Base-by-base conservation (phyloP, 2,113 vertebrate species). In the Pandion haliaetus region DNA sequence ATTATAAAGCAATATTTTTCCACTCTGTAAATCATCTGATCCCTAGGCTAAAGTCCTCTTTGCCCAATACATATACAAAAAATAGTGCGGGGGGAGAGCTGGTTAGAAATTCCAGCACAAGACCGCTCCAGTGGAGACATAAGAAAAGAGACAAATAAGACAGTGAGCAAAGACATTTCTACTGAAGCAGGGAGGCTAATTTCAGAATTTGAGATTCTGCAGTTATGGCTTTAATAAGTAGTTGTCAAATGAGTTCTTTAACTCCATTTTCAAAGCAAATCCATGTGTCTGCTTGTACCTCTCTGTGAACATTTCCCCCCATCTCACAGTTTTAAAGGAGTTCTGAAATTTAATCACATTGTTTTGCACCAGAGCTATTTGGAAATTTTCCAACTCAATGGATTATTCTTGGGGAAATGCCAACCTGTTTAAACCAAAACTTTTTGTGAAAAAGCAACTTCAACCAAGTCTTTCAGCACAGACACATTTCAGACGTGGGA, bases 1-100 rank as follows among this genome's bases (percentile, higher is more conserved):
- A 98, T 98, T 98, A 98, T 97, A 98, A 98, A 98, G 98, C 98
- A 98, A 97, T 98, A 98, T 98, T 98, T 98, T 98, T 97, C 97
- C 92, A 98, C 97, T 97, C 97, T 97, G 97, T 98, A 98, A 98
- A 98, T 97, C 98, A 98, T 98, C 98, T 98, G 98, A 98, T 98
- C 98, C 97, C 97, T 96, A 96, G 97, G 98, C 97, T 98, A 97
- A 98, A 96, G 97, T 97, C 97, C 91, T 98, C 82, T 96, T 92
- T 36, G 90, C 85, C 94, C 95, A 97, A 96, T 82, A 97, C 97
- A 96, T 85, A 96, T 87, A 98, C 42, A 96, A 76, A 98, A 98
- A 93, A 84, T 12, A 45, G 65, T 13, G 57, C 42, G 1, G 29
- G 20, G 32, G 17, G 54, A 97, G 23, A 80, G 71, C 71, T 89